These are phyloP conservation scores for Vombatus ursinus DNA, from an alignment of 2,113 vertebrate species.

Conservation along the genomic window DNA sequence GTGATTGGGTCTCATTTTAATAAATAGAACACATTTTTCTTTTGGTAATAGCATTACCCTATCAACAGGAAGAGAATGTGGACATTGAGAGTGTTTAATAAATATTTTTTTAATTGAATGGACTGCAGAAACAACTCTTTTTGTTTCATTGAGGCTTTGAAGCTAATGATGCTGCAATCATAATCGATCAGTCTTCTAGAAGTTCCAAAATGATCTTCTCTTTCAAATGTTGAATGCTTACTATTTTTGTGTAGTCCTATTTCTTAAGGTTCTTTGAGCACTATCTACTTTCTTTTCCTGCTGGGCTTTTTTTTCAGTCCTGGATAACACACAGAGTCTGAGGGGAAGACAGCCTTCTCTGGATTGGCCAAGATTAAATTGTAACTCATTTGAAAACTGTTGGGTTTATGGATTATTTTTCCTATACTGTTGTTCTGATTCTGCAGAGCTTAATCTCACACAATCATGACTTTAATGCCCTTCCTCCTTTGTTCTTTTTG, in stretches of 20 bases:
- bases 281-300: conserved; percentile 43
- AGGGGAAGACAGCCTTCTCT: neutral
- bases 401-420: conserved; percentile 5
- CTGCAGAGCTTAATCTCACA: neutral
- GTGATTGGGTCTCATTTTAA: neutral
- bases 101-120: neutral
- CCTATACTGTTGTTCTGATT: neutral
- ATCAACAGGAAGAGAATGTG: neutral
- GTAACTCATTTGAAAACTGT: neutral
- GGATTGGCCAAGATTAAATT: neutral
- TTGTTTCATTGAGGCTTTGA: neutral
- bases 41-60: neutral
- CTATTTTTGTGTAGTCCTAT: conserved; percentile 13
- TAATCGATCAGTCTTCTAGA: neutral
- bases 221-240: conserved; percentile 41
- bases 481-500: neutral
- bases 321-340: neutral
- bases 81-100: neutral
- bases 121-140: neutral
- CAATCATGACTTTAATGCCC: neutral
- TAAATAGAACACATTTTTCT: neutral
- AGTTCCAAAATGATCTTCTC: neutral
- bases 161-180: neutral
- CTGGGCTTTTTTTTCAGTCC: conserved; percentile 17
- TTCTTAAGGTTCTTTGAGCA: conserved; percentile 34